Evolutionary conservation across 2,113 vertebrate species (phyloP).

Genomic region (Zosterops borbonicus): DNA sequence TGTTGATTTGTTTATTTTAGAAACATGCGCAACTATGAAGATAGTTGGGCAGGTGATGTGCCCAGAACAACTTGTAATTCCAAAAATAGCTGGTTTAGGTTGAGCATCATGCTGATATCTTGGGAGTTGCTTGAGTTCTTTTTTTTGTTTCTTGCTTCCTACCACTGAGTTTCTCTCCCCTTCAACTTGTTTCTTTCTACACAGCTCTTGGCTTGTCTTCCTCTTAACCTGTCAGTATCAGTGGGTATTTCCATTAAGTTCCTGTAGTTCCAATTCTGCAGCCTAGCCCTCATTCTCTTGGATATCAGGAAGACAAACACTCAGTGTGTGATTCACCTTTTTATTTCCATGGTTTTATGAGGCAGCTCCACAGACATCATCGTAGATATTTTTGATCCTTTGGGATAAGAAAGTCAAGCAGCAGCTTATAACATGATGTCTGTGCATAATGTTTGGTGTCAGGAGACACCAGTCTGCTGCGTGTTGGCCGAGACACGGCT

Average conservation of each 20-base stretch:
- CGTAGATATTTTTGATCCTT: neutral
- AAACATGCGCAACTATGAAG: neutral
- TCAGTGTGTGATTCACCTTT: neutral
- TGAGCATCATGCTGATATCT: neutral
- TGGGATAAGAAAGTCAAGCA: neutral
- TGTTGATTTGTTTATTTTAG: constrained; percentile 23
- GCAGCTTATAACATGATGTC: neutral
- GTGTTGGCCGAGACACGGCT: neutral
- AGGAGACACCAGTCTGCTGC: neutral
- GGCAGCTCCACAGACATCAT: neutral
- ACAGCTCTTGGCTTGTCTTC: neutral
- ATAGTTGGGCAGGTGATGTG: neutral
- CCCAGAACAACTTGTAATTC: neutral
- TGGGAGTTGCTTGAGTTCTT: neutral
- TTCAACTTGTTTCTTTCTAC: neutral
- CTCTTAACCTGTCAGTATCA: neutral
- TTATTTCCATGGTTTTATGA: neutral
- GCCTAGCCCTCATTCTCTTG: neutral
- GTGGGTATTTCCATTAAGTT: neutral
- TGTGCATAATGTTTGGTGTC: neutral
- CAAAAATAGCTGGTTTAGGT: neutral
- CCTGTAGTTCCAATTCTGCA: neutral
- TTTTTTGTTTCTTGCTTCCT: neutral
- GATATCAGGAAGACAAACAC: neutral
- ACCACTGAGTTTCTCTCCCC: neutral